These are phyloP conservation scores for Lottia scabra DNA, from an alignment of 2,888 invertebrate genomes.

Conservation along the genomic window DNA sequence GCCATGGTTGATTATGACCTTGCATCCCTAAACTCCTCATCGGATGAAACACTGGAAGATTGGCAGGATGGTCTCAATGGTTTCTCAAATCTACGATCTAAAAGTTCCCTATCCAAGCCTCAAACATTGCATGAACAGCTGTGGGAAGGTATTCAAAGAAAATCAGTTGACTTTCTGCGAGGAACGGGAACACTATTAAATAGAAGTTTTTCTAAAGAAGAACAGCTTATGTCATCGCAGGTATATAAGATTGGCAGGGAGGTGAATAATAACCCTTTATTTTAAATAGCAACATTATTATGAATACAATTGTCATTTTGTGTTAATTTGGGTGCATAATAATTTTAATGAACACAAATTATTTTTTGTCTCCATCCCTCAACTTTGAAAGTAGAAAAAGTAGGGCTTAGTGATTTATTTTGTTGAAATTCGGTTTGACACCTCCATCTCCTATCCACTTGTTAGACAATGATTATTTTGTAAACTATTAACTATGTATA, in stretches of 20 bases:
- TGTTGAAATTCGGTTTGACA: too few relatives aligned
- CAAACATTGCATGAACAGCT: conserved; percentile 55
- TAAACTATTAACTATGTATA: too few relatives aligned
- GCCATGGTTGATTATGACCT: conserved; percentile 44
- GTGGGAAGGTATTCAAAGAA: conserved; percentile 62
- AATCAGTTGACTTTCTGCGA: conserved; percentile 60
- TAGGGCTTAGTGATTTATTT: too few relatives aligned
- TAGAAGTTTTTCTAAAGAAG: conserved; percentile 60
- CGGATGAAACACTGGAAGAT: conserved; percentile 59
- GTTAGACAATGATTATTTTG: too few relatives aligned
- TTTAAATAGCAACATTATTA: neutral
- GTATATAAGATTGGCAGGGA: conserved; percentile 28
- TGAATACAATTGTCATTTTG: neutral
- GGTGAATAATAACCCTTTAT: neutral
- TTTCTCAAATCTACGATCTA: conserved; percentile 44
- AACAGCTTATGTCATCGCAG: conserved; percentile 41
- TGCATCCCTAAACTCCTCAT: conserved; percentile 48
- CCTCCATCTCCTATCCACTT: too few relatives aligned
- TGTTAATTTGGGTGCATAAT: neutral
- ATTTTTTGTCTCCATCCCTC: too few relatives aligned
- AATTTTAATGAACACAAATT: too few relatives aligned
- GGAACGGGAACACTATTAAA: conserved; percentile 57
- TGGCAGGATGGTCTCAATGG: conserved; percentile 45
- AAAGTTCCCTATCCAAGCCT: conserved; percentile 60
- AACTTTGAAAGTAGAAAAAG: too few relatives aligned